Evolutionary conservation across 2,113 vertebrate genomes (phyloP).

Genomic region (Canis aureus): DNA sequence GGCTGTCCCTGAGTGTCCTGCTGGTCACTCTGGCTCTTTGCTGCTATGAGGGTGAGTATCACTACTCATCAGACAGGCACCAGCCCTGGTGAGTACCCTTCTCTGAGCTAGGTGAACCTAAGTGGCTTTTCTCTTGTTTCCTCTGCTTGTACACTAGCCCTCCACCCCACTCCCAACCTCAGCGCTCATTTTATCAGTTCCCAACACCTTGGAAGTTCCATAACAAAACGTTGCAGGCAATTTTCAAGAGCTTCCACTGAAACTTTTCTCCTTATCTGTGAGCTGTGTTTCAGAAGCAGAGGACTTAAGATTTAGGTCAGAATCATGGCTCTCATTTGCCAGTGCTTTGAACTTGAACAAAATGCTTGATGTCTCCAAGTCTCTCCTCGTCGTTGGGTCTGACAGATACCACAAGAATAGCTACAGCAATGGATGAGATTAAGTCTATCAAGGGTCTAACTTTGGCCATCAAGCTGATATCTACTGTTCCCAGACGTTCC

Average conservation of each 20-base stretch:
- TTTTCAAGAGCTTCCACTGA: not conserved
- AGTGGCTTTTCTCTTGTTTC: not conserved
- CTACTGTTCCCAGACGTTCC: not conserved
- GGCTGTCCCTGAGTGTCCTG: not conserved
- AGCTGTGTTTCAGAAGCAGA: not conserved
- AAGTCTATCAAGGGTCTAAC: too few species aligned
- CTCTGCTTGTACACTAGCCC: not conserved
- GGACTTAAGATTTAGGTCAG: not conserved
- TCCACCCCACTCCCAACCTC: not conserved
- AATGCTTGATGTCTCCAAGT: not conserved
- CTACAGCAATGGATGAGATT: not conserved
- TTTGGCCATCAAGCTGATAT: not conserved
- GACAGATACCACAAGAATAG: not conserved
- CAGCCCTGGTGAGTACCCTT: not conserved
- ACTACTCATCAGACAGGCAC: not conserved
- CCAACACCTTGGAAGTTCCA: not conserved
- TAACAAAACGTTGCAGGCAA: not conserved
- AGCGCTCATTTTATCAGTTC: not conserved
- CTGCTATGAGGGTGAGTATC: constrained; percentile 61
- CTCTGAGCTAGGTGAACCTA: not conserved
- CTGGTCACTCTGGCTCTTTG: constrained; percentile 50
- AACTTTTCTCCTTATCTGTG: not conserved
- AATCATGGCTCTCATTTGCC: not conserved
- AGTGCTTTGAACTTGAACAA: not conserved
- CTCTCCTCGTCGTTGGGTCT: not conserved